Base-by-base conservation (phyloP, 2,888 invertebrate species). In the Agapetus fuscipes region DNA sequence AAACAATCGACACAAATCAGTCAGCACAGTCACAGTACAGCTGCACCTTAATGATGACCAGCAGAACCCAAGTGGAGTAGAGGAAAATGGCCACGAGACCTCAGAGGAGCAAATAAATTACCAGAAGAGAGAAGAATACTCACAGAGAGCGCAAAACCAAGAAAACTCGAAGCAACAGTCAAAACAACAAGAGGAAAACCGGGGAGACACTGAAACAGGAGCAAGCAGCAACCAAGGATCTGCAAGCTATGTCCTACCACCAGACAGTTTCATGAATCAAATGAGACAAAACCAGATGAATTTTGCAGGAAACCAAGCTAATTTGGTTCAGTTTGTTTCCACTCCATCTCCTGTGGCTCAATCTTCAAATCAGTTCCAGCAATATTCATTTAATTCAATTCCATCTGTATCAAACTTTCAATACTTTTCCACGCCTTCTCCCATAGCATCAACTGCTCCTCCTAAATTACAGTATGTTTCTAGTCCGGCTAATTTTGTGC, bases 141-240 rank as follows among this genome's bases (percentile, higher is more conserved):
- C 34, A 4, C 11, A 25, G 33, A 26, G 33, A 20, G 9, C 20
- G 20, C 20, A 20, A 20, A 9, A 20, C 4, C 20, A 20, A 9
- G 9, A 20, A 29, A 37, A 31, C 15, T 10, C 15, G 11, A 17
- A 34, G 13, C 24, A 20, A 34, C 17, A 34, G 2, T 14, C 31
- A 3, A 9, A 9, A 2, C 3, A 15, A 26, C 13, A 25, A 15
- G 26, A 34, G 7, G 14, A 14, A 13, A 7, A 31, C 10, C 15
- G 3, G 1, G 11, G 58, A 34, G 70, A 71, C 54, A 63, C 54
- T 46, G 61, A 59, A 34, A 54, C 58, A 15, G 64, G 64, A 51
- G 63, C 67, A 56, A 70, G 68, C 59, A 67, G 66, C 56, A 67
- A 68, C 56, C 66, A 68, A 59, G 58, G 64, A 44, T 59, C 65